Evolutionary conservation across 2,888 invertebrate genomes (phyloP).

Genomic region (Drymonia ruficornis): DNA sequence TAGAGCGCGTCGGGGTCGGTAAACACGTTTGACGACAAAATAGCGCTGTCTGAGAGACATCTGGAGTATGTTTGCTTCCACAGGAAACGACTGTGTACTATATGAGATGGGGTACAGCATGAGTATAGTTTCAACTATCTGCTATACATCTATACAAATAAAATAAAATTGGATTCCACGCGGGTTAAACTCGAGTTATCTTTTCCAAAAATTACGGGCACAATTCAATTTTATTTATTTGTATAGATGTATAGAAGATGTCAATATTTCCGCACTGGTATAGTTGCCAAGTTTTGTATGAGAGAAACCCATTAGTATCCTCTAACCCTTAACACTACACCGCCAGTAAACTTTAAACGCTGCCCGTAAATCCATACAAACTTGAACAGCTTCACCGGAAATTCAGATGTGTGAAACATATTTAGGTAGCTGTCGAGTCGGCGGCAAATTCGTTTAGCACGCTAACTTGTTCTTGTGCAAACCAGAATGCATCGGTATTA

Average conservation of each 20-base stretch:
- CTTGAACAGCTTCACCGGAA: conserved; percentile 19
- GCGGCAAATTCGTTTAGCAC: conserved; percentile 29
- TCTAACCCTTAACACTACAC: neutral
- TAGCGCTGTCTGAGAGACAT: neutral
- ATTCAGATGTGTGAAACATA: conserved; percentile 29
- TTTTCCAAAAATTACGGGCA: too few relatives aligned
- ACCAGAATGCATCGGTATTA: conserved; percentile 36
- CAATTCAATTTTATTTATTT: too few relatives aligned
- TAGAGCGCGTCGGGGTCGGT: neutral
- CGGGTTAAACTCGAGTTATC: too few relatives aligned
- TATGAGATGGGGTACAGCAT: too few relatives aligned
- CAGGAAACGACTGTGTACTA: neutral
- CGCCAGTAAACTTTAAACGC: neutral
- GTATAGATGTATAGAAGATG: too few relatives aligned
- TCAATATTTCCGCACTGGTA: too few relatives aligned
- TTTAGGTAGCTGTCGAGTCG: conserved; percentile 19
- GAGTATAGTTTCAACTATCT: too few relatives aligned
- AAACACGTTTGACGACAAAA: conserved; percentile 1
- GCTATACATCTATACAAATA: too few relatives aligned
- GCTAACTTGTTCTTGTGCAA: conserved; percentile 26
- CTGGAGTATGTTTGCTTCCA: neutral
- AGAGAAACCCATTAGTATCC: neutral
- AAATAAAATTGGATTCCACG: too few relatives aligned
- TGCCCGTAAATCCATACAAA: conserved; percentile 4
- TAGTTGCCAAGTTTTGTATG: neutral